Evolutionary conservation across 2,888 invertebrate species (phyloP), one percentile per base, ranked within the genome.

Genomic region (Junonia oenone): DNA sequence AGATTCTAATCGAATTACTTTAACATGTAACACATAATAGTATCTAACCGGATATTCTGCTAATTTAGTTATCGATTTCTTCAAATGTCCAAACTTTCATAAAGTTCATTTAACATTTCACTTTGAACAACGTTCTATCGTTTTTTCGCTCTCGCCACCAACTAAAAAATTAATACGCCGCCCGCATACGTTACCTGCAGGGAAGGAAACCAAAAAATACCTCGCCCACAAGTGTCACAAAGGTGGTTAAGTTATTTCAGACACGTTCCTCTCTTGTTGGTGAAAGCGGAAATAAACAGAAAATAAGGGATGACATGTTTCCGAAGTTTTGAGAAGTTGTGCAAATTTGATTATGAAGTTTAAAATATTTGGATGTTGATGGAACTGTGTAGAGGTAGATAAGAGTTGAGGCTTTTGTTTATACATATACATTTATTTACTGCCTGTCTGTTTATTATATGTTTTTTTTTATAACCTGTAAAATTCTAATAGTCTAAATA

Each of bases 141-240:
- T 47, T 56, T 43, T 33, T n/a, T 22, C 43, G 40, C 40, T 56
- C 55, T 40, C 40, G 46, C 31, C 29, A n/a, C 26, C 45, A 45
- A 31, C 46, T 51, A 40, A 51, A 56, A 46, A 56, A 40, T 47
- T 56, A 46, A 56, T 56, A 56, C 40, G 26, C 31, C 29, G 45
- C 15, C 31, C 40, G 55, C 51, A 51, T 51, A 56, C 51, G 38
- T 51, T 55, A 50, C 49, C 51, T 50, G 26, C 45, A 46, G 26
- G 15, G 38, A 38, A 35, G 35, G 29, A 17, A 3, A 45, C 14
- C 8, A 40, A 56, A 46, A 45, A 38, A 19, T 37, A 38, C 38
- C 11, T 29, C 14, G 13, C 29, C 26, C 15, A 29, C 19, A 45
- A 55, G 19, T 27, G 17, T 38, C 17, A 11, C 13, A 17, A 50